phyloP scores from a whole-genome alignment of 2,797 vertebrate genomes.

The Mustela erminea region DNA sequence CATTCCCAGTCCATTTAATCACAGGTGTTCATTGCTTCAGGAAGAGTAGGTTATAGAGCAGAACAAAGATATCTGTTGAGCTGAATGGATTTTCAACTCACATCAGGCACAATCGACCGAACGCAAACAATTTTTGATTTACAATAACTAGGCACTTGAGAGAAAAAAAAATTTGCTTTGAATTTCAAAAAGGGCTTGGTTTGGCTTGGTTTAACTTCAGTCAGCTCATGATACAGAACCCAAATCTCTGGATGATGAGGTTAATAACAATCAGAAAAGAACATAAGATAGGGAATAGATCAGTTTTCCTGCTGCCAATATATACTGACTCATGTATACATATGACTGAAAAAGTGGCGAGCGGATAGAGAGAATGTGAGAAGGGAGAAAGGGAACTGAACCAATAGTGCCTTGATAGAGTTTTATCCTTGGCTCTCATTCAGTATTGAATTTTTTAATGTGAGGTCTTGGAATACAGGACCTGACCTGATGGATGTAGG shows the following conservation, averaged over 20 bases:
- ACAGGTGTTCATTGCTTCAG: not conserved
- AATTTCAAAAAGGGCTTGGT: not conserved
- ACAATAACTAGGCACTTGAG: not conserved
- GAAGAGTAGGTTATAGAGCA: not conserved
- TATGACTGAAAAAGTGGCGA: not conserved
- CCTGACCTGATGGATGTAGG: not conserved
- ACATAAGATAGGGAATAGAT: not conserved
- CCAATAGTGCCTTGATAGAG: not conserved
- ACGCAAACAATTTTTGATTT: constrained; percentile 56
- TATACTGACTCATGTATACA: not conserved
- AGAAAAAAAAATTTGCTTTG: constrained; percentile 24
- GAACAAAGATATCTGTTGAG: constrained; percentile 26
- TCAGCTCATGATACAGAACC: not conserved
- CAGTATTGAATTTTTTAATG: not conserved
- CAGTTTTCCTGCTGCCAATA: not conserved
- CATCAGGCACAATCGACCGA: not conserved
- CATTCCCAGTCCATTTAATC: not conserved
- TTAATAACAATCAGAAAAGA: not conserved
- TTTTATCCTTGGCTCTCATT: not conserved
- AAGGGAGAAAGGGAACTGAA: not conserved
- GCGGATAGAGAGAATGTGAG: not conserved
- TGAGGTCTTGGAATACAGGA: not conserved
- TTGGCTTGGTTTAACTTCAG: not conserved
- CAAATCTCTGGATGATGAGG: constrained; percentile 3
- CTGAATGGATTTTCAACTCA: constrained; percentile 24